Base-by-base conservation (phyloP, 2,797 vertebrate species). In the Ctenosaura bakeri region DNA sequence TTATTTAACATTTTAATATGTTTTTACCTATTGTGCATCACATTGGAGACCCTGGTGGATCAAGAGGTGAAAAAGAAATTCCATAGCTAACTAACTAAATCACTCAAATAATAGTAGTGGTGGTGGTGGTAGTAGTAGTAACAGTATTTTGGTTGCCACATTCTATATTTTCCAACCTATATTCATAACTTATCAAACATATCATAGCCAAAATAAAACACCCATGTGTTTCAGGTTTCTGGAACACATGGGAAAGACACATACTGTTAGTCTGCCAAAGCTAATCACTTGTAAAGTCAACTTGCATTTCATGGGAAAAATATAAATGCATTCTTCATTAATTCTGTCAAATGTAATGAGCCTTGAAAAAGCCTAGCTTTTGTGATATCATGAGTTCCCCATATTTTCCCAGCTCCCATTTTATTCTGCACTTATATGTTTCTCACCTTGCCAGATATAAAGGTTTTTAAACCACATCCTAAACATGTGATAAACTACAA, bases 401-500 rank as follows among this genome's bases (percentile, higher is more conserved):
- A 2, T 59, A 69, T 69, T 26, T 26, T 35, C 56, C 16, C 32
- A 26, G 22, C 10, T 56, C 79, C 7, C 9, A n/a, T 29, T 26
- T 81, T 77, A 84, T 0, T n/a, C 14, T 91, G 81, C 83, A 84
- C 3, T 16, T 59, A 6, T 85, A 54, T 29, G 38, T 12, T 83
- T 83, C 29, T 12, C 66, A 13, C 29, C 32, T 2, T 56, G 9
- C 78, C 62, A 62, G 5, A 73, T 62, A 1, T 46, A 13, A 0
- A 29, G 26, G 24, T 18, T 59, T 78, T 29, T n/a, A 78, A 73
- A 69, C 20, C 13, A 59, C 2, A 29, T 83, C 2, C 64, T 92
- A 50, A 32, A 85, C 73, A 79, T 13, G 80, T 92, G 35, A 14
- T 29, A 64, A 85, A 52, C 73, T 22, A 16, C 38, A 20, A 88